These are phyloP conservation scores for Empidonax alnorum DNA, from an alignment of 2,113 vertebrate species.

Conservation along the genomic window DNA sequence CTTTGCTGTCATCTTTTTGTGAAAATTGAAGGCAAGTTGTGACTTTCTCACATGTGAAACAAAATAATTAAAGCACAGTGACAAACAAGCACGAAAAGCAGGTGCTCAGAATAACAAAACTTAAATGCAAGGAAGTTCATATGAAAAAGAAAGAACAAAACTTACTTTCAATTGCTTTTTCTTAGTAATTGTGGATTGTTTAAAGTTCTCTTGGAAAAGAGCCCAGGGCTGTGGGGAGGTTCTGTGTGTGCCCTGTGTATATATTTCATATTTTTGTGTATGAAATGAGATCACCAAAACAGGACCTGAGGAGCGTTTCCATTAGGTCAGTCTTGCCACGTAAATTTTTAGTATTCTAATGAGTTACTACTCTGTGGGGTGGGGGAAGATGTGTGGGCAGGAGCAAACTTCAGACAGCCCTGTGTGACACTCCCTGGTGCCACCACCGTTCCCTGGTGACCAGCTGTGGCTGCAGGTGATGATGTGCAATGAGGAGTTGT, in stretches of 20 bases:
- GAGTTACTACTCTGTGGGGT: not conserved
- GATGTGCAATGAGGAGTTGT: not conserved
- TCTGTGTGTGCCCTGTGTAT: not conserved
- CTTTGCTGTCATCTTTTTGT: not conserved
- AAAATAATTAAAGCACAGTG: not conserved
- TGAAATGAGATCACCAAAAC: not conserved
- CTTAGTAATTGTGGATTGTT: constrained; percentile 51
- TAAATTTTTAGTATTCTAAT: not conserved
- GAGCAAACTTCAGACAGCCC: not conserved
- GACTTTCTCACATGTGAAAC: not conserved
- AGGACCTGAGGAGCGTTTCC: not conserved
- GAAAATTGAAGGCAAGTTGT: not conserved
- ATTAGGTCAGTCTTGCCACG: not conserved
- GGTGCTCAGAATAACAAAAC: constrained; percentile 24
- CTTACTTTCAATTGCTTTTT: constrained; percentile 58
- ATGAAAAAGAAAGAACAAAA: not conserved
- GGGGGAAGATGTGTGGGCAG: not conserved
- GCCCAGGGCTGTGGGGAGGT: not conserved
- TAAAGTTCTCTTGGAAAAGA: constrained; percentile 43
- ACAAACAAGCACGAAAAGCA: constrained; percentile 18
- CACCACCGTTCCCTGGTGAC: not conserved
- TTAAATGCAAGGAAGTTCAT: not conserved
- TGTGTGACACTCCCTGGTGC: fast-evolving
- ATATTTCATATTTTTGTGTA: not conserved
- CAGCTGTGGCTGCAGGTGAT: not conserved